These are phyloP conservation scores for Sardinella longiceps DNA, from an alignment of 2,797 vertebrate species.

Conservation along the genomic window DNA sequence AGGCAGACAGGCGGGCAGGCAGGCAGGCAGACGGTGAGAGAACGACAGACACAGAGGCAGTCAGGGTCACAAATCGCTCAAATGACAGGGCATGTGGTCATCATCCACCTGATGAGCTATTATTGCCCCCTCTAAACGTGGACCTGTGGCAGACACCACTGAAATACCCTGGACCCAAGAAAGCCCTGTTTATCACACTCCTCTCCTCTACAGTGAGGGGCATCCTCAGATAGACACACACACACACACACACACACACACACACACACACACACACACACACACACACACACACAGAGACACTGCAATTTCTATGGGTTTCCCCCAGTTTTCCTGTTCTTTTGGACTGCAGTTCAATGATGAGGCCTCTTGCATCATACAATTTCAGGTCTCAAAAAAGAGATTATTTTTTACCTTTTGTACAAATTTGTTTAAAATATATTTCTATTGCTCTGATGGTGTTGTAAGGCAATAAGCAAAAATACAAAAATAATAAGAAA, in stretches of 20 bases:
- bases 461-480: not conserved
- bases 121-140: slow-evolving; percentile 64
- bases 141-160: slow-evolving; percentile 38
- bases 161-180: not conserved
- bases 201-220: not conserved
- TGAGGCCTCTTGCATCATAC: not conserved
- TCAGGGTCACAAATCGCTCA: slow-evolving; percentile 60
- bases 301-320: not conserved
- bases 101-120: slow-evolving; percentile 71
- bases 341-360: not conserved
- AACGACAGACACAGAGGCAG: slow-evolving; percentile 52
- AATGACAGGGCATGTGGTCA: slow-evolving; percentile 68
- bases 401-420: not conserved
- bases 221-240: not conserved
- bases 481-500: no score
- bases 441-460: not conserved
- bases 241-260: not conserved
- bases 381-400: no score
- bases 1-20: not conserved
- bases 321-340: not conserved
- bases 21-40: slow-evolving; percentile 51
- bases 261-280: not conserved
- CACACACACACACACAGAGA: no score
- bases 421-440: not conserved
- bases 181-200: not conserved